Percentiles rank a stretch among this genome's conserved stretches.
Evolutionary conservation across 2,888 invertebrate genomes (phyloP).

Genomic region (Epiperipatus broadwayi): DNA sequence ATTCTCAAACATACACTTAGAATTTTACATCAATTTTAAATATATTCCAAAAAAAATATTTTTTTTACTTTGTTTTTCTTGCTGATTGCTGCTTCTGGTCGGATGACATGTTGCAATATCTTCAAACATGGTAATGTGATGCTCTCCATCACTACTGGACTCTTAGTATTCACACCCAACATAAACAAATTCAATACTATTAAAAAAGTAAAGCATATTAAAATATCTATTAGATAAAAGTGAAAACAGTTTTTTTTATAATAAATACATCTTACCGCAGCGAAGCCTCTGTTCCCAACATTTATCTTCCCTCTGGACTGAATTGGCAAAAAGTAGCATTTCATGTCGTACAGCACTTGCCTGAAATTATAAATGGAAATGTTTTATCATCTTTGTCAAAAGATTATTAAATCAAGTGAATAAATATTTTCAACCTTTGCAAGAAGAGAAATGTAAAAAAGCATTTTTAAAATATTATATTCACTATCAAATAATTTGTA

Average conservation of each 20-base stretch:
- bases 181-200: slow-evolving; percentile 70
- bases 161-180: slow-evolving; percentile 38
- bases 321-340: slow-evolving; percentile 62
- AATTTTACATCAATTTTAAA: neutral
- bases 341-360: slow-evolving; percentile 64
- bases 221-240: too few species aligned
- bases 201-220: too few species aligned
- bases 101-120: slow-evolving; percentile 62
- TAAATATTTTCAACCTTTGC: too few species aligned
- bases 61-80: slow-evolving; percentile 20
- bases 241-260: too few species aligned
- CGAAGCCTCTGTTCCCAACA: slow-evolving; percentile 85
- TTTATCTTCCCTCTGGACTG: slow-evolving; percentile 75
- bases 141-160: slow-evolving; percentile 68
- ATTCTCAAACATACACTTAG: neutral
- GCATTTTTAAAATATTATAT: too few species aligned
- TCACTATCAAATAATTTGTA: too few species aligned
- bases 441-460: too few species aligned
- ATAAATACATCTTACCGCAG: too few species aligned
- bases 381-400: neutral
- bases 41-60: neutral
- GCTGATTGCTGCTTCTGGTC: slow-evolving; percentile 22
- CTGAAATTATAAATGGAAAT: neutral
- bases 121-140: slow-evolving; percentile 80
- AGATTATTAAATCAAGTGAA: neutral